Percentiles rank a stretch among this genome's conserved stretches.
Evolutionary conservation across 1,140 invertebrate genomes (phyloP).

Genomic region (Calephelis nemesis): DNA sequence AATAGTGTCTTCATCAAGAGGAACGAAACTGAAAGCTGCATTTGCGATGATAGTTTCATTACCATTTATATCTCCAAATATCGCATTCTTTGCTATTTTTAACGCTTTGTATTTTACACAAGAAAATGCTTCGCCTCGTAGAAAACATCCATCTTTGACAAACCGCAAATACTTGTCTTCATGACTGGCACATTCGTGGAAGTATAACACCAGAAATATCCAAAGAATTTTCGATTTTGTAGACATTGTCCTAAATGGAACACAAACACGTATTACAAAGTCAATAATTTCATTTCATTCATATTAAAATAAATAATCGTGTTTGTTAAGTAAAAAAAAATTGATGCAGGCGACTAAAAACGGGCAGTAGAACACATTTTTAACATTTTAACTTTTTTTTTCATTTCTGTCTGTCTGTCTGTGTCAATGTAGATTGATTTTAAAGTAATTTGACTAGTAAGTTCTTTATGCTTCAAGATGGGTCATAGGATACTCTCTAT

Average conservation of each 20-base stretch:
- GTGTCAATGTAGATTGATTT: no score
- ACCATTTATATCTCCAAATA: slow-evolving; percentile 56
- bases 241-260: background rate
- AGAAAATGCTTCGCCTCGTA: slow-evolving; percentile 61
- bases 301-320: no score
- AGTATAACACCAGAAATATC: slow-evolving; percentile 19
- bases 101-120: slow-evolving; percentile 71
- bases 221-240: background rate
- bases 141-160: slow-evolving; percentile 64
- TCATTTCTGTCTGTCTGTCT: no score
- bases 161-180: slow-evolving; percentile 64
- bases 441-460: no score
- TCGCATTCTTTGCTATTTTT: slow-evolving; percentile 62
- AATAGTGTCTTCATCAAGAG: slow-evolving; percentile 52
- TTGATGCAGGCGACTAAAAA: no score
- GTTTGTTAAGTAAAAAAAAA: no score
- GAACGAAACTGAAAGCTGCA: slow-evolving; percentile 61
- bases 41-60: slow-evolving; percentile 64
- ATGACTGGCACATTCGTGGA: slow-evolving; percentile 20
- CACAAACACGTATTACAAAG: no score
- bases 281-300: no score
- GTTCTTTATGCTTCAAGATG: no score
- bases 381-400: no score
- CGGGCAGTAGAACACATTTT: no score
- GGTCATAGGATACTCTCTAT: no score